Evolutionary conservation across 2,113 vertebrate species (phyloP), one percentile per base, ranked within the genome.

Genomic region (Mirza zaza): DNA sequence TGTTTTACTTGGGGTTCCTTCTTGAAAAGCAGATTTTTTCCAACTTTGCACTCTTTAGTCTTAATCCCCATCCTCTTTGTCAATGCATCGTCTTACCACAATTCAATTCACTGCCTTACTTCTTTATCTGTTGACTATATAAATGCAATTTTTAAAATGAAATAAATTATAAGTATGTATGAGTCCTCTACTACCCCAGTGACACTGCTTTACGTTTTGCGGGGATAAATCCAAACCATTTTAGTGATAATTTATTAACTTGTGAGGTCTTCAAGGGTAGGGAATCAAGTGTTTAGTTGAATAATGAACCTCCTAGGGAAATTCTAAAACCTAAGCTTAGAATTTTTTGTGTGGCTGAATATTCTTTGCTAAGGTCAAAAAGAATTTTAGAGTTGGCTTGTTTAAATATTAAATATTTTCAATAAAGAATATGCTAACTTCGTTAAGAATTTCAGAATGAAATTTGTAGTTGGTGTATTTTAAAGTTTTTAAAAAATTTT

Each of bases 361-460:
- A 67, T 50, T 85, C 29, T 94, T 79, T 79, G 17, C 23, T 65
- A 87, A 90, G 17, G 25, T 76, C n/a, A 94, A 93, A 92, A 65
- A 59, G 8, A 89, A 95, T 87, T 95, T 90, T 11, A 84, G n/a
- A 55, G 15, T 81, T 76, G 15, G 8, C 85, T 17, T 45, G 4
- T 50, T 63, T 71, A 95, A 87, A 63, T 9, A 92, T 57, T 96
- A 79, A 82, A 10, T 42, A 29, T 96, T 90, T 90, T 87, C 50
- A 80, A 27, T 89, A 52, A 61, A 29, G 39, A 81, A 57, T 84
- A 91, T 59, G 13, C 12, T 32, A n/a, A 18, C 9, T 48, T 76
- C 61, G 82, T 50, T 88, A 95, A 90, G 32, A 87, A 68, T 94
- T 96, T 92, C 42, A 80, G 87, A 91, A 45, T 42, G n/a, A 90